Evolutionary conservation across 2,888 invertebrate species (phyloP).

Genomic region (Suillia variegata): DNA sequence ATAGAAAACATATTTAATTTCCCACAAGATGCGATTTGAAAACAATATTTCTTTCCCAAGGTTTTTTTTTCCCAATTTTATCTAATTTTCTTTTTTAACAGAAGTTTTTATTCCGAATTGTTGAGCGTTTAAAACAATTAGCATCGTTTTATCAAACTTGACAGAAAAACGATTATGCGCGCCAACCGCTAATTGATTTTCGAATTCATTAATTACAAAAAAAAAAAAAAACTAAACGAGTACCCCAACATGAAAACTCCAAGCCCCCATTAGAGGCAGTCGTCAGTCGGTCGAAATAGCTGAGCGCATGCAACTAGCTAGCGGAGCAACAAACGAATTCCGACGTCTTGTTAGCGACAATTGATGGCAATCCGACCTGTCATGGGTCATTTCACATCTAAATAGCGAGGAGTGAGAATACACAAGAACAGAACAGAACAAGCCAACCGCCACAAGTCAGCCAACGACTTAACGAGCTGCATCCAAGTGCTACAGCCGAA

Average conservation of each 20-base stretch:
- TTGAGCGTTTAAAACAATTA: too few species aligned
- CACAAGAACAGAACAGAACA: too few species aligned
- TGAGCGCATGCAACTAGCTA: not conserved
- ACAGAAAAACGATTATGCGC: constrained; percentile 54
- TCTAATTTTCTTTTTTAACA: too few species aligned
- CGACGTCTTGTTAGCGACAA: constrained; percentile 57
- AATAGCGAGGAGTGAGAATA: not conserved
- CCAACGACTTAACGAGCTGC: not conserved
- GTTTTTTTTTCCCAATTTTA: too few species aligned
- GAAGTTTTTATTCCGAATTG: too few species aligned
- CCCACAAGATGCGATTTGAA: too few species aligned
- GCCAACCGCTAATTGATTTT: constrained; percentile 59
- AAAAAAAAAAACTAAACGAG: constrained; percentile 15
- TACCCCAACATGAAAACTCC: not conserved
- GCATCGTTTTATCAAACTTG: constrained; percentile 29
- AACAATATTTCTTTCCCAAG: too few species aligned
- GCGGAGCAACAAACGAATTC: constrained; percentile 40
- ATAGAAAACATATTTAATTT: too few species aligned
- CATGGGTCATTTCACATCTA: constrained; percentile 51
- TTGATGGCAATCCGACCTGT: constrained; percentile 58
- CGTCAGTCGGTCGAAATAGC: constrained; percentile 13
- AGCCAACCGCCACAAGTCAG: too few species aligned
- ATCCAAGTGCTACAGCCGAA: too few species aligned
- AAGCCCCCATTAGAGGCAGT: constrained; percentile 4
- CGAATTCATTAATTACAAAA: constrained; percentile 49